Evolutionary conservation across 35 echinoderm and acorn worm species (phyloP), one percentile per base, ranked within the genome.

Genomic region (Antedon bifida): DNA sequence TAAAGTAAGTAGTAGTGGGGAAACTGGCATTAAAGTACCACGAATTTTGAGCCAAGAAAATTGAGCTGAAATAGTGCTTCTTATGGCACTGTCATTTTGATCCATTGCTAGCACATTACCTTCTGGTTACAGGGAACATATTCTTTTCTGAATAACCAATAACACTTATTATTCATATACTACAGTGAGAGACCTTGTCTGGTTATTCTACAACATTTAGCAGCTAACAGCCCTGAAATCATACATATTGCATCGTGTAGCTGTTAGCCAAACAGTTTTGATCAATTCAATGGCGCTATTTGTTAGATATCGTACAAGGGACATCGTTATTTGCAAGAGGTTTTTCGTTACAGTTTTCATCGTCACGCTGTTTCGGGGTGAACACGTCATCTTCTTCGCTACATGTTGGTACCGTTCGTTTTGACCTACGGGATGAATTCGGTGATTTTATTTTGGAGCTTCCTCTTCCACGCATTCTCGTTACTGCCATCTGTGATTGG

Each of bases 321-420:
- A 26, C 19, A 64, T 64, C 51, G 26, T 26, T 64, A 64, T 64
- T 64, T 64, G 51, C 51, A 19, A 64, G 51, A 16, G 51, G 51
- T 21, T 64, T 64, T 26, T 64, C 51, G 26, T 64, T 64, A 23
- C 51, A 64, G 51, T 64, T 64, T 26, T 64, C 51, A 26, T 64
- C 51, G 26, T 64, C 51, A 64, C 51, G 51, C 9, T 64, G 51
- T 26, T 19, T 64, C 26, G 51, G 51, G 0, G 34, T 38, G 29
- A 80, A 80, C n/a, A 80, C 78, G 39, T 80, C 78, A 26, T 80
- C 78, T 8, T 38, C 78, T 14, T 80, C 78, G 31, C 78, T 80
- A 28, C 35, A 36, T 10, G 78, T 80, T 39, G 78, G 36, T 80
- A 38, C 33, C 36, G 39, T 7, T 39, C 33, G 78, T 33, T 32